phyloP scores from a whole-genome alignment of 2,797 vertebrate species.

The Malacoraja senta region DNA sequence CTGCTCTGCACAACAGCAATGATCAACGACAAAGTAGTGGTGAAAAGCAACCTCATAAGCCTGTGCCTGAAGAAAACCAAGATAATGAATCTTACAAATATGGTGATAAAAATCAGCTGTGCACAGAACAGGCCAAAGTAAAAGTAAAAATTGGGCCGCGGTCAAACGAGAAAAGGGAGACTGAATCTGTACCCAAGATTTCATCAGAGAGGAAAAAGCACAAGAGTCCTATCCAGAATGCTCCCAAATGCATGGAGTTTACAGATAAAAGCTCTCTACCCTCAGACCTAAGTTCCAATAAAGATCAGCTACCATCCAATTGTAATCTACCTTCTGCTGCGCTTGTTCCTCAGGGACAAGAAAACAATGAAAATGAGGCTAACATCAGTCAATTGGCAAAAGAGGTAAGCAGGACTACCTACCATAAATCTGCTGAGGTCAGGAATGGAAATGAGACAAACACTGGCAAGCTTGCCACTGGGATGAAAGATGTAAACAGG shows the following conservation, averaged over 20 bases:
- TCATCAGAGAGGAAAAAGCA: conserved; percentile 55
- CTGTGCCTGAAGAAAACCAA: conserved; percentile 47
- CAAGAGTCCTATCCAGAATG: conserved; percentile 45
- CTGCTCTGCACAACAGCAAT: not conserved
- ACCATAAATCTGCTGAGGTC: conserved; percentile 47
- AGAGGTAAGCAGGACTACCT: conserved; percentile 45
- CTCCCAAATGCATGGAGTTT: conserved; percentile 45
- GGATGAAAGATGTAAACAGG: conserved; percentile 23
- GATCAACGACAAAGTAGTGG: conserved; percentile 51
- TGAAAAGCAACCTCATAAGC: conserved; percentile 54
- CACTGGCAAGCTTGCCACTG: not conserved
- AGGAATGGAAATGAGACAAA: not conserved
- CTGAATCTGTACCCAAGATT: conserved; percentile 46
- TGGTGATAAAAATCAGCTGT: conserved; percentile 54
- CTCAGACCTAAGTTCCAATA: not conserved
- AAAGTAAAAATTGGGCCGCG: conserved; percentile 68
- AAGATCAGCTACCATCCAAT: not conserved
- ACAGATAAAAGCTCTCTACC: not conserved
- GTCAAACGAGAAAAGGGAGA: conserved; percentile 48
- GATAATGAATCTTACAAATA: conserved; percentile 51
- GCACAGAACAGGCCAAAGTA: conserved; percentile 67
- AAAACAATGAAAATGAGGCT: not conserved
- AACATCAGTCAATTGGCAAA: not conserved
- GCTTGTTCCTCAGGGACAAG: not conserved
- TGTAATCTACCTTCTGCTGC: conserved; percentile 40